A percentile compares a stretch with the other conserved stretches of the same genome.
Conservation (phyloP, 2,113 vertebrate species). For the Caloenas nicobarica region DNA sequence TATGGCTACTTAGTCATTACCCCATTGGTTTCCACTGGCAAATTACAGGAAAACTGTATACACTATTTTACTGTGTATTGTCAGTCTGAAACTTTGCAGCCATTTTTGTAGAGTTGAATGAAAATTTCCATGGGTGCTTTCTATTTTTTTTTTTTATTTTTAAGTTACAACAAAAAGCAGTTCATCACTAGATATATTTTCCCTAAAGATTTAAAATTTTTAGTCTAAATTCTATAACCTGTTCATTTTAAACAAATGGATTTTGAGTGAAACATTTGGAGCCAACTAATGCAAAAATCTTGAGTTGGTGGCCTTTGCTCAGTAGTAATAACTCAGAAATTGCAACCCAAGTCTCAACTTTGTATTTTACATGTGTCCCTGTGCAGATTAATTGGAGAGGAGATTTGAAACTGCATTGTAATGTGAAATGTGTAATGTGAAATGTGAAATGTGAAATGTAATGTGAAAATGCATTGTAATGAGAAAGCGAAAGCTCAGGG, state of each 20-base stretch:
- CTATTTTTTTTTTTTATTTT: neutral
- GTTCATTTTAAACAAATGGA: neutral
- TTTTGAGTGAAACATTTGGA: neutral
- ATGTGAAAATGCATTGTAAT: too few relatives aligned
- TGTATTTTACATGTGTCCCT: neutral
- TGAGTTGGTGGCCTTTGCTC: neutral
- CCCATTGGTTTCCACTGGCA: neutral
- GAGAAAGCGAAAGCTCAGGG: neutral
- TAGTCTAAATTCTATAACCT: neutral
- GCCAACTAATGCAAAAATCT: neutral
- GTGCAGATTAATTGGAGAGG: neutral
- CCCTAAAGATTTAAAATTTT: neutral
- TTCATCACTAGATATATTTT: neutral
- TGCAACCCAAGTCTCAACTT: neutral
- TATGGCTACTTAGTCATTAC: neutral
- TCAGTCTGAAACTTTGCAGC: neutral
- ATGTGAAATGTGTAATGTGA: too few relatives aligned
- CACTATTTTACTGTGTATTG: neutral
- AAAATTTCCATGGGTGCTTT: neutral
- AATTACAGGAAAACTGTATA: neutral
- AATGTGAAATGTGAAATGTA: too few relatives aligned
- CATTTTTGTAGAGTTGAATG: neutral
- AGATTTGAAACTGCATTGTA: neutral
- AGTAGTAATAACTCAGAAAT: neutral
- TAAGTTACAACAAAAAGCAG: neutral